Conservation (phyloP, 2,113 vertebrate species). For the Dasyurus viverrinus region DNA sequence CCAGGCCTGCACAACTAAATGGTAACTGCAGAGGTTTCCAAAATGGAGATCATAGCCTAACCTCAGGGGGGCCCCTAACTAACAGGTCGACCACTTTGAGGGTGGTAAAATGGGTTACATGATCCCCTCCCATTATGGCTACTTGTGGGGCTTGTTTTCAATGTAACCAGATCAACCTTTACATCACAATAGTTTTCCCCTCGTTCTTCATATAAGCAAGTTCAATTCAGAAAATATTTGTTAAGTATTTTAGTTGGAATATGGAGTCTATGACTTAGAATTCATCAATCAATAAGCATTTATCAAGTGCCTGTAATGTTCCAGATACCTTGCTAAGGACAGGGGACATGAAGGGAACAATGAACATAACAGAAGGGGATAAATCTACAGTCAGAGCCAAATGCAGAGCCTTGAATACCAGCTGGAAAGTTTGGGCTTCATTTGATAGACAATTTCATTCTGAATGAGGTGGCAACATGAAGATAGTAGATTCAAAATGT, state of each 20-base stretch:
- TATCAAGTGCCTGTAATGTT: not conserved
- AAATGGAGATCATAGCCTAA: no score
- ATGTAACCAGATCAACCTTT: no score
- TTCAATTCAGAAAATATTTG: not conserved
- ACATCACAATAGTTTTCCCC: no score
- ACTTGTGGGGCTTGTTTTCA: no score
- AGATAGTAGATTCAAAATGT: not conserved
- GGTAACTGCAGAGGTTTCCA: no score
- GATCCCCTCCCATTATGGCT: no score
- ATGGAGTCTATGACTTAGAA: not conserved
- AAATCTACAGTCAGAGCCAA: not conserved
- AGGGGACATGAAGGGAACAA: not conserved
- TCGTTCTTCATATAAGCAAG: no score
- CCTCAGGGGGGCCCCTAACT: no score
- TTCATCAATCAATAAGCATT: not conserved
- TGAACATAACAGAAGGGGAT: not conserved
- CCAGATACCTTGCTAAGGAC: not conserved
- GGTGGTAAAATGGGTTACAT: no score
- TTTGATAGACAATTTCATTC: not conserved
- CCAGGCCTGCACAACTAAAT: no score
- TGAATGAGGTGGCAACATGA: not conserved
- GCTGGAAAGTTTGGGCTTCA: conserved; percentile 18
- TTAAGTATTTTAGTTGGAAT: not conserved
- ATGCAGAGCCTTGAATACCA: not conserved
- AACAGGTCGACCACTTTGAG: no score